Conservation (phyloP, 2,113 vertebrate genomes). For the Podarcis raffonei region DNA sequence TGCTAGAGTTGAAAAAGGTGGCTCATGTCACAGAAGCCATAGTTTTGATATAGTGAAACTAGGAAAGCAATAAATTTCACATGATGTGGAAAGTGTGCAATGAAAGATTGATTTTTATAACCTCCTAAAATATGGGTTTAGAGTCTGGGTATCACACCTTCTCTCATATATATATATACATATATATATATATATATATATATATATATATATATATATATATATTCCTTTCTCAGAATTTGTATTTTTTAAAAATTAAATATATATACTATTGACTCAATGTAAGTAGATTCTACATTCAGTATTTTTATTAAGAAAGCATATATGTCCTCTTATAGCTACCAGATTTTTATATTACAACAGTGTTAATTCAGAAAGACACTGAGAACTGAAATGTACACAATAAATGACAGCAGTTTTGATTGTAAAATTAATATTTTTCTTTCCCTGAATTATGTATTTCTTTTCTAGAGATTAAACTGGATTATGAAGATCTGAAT, state of each 20-base stretch:
- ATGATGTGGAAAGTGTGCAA: constrained; percentile 63
- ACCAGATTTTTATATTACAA: constrained; percentile 19
- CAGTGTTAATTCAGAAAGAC: constrained; percentile 10
- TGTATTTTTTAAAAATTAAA: constrained; percentile 51
- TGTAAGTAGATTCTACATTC: constrained; percentile 18
- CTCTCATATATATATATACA: constrained; percentile 21
- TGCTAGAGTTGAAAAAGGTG: neutral
- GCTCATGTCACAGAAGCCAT: neutral
- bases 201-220: neutral
- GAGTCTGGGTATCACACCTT: constrained; percentile 43
- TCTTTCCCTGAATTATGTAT: neutral
- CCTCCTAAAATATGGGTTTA: constrained; percentile 40
- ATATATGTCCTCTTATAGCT: constrained; percentile 43
- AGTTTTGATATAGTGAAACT: constrained; percentile 38
- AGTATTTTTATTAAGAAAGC: constrained; percentile 51
- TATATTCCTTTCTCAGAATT: constrained; percentile 43
- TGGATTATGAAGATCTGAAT: constrained; percentile 53
- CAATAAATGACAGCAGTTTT: constrained; percentile 28
- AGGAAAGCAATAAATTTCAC: constrained; percentile 52
- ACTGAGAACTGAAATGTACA: constrained; percentile 20
- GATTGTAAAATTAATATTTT: constrained; percentile 29
- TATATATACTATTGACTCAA: constrained; percentile 34
- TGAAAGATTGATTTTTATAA: constrained; percentile 67
- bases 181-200: no score
- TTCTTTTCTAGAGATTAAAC: constrained; percentile 48